A percentile compares a stretch with the other conserved stretches of the same genome.
These are phyloP conservation scores for Falco rusticolus DNA, from an alignment of 2,797 vertebrate genomes.

Conservation along the genomic window DNA sequence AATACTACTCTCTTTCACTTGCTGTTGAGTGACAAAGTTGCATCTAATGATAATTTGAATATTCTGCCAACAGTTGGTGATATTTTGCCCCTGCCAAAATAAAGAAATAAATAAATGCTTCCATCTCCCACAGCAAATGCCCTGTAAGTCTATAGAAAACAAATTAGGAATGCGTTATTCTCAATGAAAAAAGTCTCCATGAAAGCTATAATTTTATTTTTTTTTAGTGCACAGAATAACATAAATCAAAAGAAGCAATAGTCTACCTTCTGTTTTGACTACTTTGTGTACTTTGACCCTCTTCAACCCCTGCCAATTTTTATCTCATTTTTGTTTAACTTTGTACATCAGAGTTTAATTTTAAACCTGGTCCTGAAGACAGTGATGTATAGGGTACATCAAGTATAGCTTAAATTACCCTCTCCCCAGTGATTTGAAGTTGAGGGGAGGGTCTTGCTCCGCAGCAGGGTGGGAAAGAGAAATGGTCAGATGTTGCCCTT, in stretches of 20 bases:
- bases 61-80: constrained; percentile 26
- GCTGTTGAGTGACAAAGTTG: not conserved
- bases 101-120: constrained; percentile 6
- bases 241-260: constrained; percentile 84
- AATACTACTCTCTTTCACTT: not conserved
- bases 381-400: constrained; percentile 99
- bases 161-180: constrained; percentile 75
- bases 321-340: constrained; percentile 98
- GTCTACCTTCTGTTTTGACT: constrained; percentile 86
- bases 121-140: constrained; percentile 15
- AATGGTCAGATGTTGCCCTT: constrained; percentile 88
- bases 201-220: constrained; percentile 78
- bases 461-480: constrained; percentile 87
- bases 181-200: constrained; percentile 70
- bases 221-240: constrained; percentile 77
- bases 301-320: constrained; percentile 97
- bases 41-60: not conserved
- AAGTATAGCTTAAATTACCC: constrained; percentile 95
- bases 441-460: constrained; percentile 79
- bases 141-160: constrained; percentile 74
- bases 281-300: constrained; percentile 86
- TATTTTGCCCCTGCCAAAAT: not conserved
- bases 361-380: constrained; percentile 90
- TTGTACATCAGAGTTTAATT: constrained; percentile 99
- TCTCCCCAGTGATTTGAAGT: constrained; percentile 86